phyloP scores from a whole-genome alignment of 1,140 invertebrate genomes.

The Aradophagus sp. region DNA sequence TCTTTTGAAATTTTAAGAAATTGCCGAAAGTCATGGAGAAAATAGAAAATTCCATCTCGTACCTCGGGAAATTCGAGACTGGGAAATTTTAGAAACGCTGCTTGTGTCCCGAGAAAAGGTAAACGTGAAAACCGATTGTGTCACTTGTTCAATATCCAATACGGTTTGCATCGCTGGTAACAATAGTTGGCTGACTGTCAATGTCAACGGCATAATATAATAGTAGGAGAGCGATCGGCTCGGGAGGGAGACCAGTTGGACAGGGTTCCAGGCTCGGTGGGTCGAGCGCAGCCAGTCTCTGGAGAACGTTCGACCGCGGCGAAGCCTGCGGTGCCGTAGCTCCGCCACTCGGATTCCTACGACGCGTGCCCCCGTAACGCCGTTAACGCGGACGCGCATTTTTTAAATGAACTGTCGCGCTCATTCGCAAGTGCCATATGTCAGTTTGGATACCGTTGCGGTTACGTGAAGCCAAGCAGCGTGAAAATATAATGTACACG shows the following conservation, averaged over 20 bases:
- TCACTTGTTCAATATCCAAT: no score
- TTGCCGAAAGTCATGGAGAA: no score
- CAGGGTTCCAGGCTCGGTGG: slow-evolving; percentile 7
- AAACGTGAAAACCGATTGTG: no score
- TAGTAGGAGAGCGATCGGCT: slow-evolving; percentile 35
- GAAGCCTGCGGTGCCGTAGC: neutral
- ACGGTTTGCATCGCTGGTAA: no score
- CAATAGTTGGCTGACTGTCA: no score
- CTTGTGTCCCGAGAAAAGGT: no score
- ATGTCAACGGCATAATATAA: slow-evolving; percentile 13
- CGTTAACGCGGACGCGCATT: neutral
- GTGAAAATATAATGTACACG: slow-evolving; percentile 48
- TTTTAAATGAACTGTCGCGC: slow-evolving; percentile 19
- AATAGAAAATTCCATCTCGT: no score
- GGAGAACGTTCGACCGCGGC: slow-evolving; percentile 49
- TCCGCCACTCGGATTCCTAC: neutral
- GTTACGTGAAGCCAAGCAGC: slow-evolving; percentile 35
- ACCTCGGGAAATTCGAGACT: no score
- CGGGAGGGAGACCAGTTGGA: slow-evolving; percentile 30
- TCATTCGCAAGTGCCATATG: slow-evolving; percentile 39
- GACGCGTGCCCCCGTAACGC: neutral
- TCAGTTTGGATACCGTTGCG: slow-evolving; percentile 41
- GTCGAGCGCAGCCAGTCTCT: slow-evolving; percentile 51
- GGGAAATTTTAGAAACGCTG: no score
- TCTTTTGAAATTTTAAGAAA: no score